These are phyloP conservation scores for Hirtodrosophila alboralis DNA, from an alignment of 2,888 invertebrate species.

Conservation along the genomic window DNA sequence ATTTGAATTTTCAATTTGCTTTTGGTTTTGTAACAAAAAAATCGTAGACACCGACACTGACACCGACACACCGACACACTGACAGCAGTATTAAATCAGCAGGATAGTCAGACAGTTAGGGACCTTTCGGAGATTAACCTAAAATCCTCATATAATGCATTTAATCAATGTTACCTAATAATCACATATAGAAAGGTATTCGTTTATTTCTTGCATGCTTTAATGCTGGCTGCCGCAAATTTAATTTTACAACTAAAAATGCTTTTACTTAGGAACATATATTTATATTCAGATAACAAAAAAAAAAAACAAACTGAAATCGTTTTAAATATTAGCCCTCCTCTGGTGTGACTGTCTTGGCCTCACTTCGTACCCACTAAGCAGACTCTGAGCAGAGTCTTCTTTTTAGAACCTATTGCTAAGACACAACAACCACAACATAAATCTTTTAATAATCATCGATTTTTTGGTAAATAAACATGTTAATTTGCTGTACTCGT, in stretches of 20 bases:
- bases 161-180: constrained; percentile 21
- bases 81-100: constrained; percentile 9
- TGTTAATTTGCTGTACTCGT: constrained; percentile 60
- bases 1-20: constrained; percentile 43
- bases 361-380: constrained; percentile 37
- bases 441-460: constrained; percentile 34
- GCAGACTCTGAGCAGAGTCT: constrained; percentile 24
- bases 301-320: constrained; percentile 11
- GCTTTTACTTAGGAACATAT: constrained; percentile 52
- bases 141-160: constrained; percentile 13
- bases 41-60: constrained; percentile 51
- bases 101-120: constrained; percentile 21
- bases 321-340: constrained; percentile 22
- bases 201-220: constrained; percentile 77
- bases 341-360: constrained; percentile 58
- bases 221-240: constrained; percentile 83
- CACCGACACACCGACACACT: constrained; percentile 20
- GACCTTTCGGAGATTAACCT: constrained; percentile 4
- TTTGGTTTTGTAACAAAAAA: constrained; percentile 51
- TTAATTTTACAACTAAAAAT: constrained; percentile 51
- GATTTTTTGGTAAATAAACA: constrained; percentile 35
- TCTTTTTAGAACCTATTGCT: constrained; percentile 19
- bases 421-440: constrained; percentile 43
- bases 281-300: constrained; percentile 22
- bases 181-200: constrained; percentile 12